These are phyloP conservation scores for Aethes cnicana DNA, from an alignment of 2,888 invertebrate species.

Conservation along the genomic window DNA sequence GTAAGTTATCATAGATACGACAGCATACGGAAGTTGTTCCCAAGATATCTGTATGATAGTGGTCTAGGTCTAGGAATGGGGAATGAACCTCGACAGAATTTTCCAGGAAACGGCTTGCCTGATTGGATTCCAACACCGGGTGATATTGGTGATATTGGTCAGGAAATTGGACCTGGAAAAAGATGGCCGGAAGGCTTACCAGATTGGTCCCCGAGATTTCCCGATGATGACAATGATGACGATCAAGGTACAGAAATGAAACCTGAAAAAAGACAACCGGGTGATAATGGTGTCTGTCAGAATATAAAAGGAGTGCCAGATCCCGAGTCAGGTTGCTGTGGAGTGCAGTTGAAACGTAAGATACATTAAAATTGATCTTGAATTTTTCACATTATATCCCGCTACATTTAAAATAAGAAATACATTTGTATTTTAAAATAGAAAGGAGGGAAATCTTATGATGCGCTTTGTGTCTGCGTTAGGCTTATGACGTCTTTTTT, in stretches of 20 bases:
- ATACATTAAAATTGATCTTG: too few species aligned
- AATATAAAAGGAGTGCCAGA: conserved; percentile 13
- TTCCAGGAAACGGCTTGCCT: not conserved
- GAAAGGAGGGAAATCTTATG: too few species aligned
- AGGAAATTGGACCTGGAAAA: too few species aligned
- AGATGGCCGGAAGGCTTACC: too few species aligned
- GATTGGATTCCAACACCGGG: not conserved
- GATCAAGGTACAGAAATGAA: not conserved
- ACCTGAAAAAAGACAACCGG: not conserved
- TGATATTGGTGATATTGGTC: not conserved
- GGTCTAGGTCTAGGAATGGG: not conserved
- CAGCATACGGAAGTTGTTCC: not conserved
- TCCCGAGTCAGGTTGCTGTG: conserved; percentile 26
- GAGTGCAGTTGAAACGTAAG: conserved; percentile 19
- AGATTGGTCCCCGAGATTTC: not conserved
- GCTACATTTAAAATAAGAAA: too few species aligned
- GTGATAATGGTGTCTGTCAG: not conserved
- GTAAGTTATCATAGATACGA: not conserved
- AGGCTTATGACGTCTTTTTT: too few species aligned
- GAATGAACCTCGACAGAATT: not conserved
- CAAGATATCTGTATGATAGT: not conserved
- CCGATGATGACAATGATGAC: not conserved
- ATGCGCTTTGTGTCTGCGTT: too few species aligned
- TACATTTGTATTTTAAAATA: too few species aligned
- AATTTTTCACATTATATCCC: too few species aligned